These are phyloP conservation scores for Peromyscus polionotus DNA, from an alignment of 2,113 vertebrate genomes.

Conservation along the genomic window DNA sequence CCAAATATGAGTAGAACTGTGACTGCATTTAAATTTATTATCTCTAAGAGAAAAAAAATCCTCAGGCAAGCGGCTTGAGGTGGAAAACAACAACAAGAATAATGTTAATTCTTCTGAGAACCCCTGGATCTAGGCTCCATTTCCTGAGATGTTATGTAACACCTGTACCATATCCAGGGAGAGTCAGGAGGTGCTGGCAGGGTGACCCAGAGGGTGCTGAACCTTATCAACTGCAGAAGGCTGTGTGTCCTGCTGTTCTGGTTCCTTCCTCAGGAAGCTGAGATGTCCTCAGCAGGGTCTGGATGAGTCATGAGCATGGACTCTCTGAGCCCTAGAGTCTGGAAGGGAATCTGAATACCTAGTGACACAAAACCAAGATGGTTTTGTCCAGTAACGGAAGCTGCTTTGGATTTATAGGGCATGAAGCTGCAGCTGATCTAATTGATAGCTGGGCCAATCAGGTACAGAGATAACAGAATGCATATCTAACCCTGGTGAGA, in stretches of 20 bases:
- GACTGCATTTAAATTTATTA: background rate
- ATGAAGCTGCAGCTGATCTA: background rate
- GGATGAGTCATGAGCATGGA: slow-evolving; percentile 43
- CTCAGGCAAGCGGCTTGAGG: background rate
- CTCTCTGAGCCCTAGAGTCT: background rate
- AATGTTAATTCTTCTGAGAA: background rate
- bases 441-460: background rate
- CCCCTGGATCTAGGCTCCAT: background rate
- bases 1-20: background rate
- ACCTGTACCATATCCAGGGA: background rate
- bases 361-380: background rate
- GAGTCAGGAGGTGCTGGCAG: background rate
- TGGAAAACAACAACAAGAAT: background rate
- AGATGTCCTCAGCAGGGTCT: slow-evolving; percentile 6
- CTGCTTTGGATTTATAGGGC: background rate
- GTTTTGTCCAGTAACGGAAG: background rate
- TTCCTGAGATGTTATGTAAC: slow-evolving; percentile 18
- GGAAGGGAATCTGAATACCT: background rate
- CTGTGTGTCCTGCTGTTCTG: background rate
- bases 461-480: background rate
- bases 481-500: background rate
- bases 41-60: background rate
- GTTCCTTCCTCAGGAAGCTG: slow-evolving; percentile 79
- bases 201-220: background rate
- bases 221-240: slow-evolving; percentile 55